Evolutionary conservation across 2,113 vertebrate species (phyloP).

Genomic region (Bubo bubo): DNA sequence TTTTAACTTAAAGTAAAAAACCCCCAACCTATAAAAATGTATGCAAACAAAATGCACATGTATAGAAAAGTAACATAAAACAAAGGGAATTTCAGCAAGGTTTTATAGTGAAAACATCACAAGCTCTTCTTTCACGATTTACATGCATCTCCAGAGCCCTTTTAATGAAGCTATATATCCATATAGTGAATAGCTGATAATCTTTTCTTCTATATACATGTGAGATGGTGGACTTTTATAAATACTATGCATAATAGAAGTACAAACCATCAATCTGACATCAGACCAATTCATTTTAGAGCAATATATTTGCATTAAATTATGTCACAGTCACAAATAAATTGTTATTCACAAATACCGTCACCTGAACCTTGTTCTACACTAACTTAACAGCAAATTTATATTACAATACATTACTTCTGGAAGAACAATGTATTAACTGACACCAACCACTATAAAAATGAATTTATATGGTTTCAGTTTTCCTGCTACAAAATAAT

Average conservation of each 20-base stretch:
- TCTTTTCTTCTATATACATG: slow-evolving; percentile 47
- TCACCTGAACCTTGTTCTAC: slow-evolving; percentile 13
- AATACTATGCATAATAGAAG: slow-evolving; percentile 50
- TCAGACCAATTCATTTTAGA: slow-evolving; percentile 13
- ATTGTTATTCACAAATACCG: background rate
- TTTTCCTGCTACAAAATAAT: slow-evolving; percentile 42
- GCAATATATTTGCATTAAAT: background rate
- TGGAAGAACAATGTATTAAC: slow-evolving; percentile 26
- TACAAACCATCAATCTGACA: slow-evolving; percentile 28
- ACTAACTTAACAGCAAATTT: background rate
- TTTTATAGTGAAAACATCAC: slow-evolving; percentile 49
- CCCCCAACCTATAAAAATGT: background rate
- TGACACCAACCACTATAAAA: slow-evolving; percentile 36
- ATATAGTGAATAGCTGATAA: slow-evolving; percentile 55
- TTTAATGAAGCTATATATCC: slow-evolving; percentile 58
- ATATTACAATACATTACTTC: background rate
- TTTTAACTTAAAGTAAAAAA: background rate
- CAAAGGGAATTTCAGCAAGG: slow-evolving; percentile 49
- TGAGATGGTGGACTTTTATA: slow-evolving; percentile 39
- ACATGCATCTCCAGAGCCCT: slow-evolving; percentile 34
- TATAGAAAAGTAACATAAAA: background rate
- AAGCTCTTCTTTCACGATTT: slow-evolving; percentile 56
- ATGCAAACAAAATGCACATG: background rate
- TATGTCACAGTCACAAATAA: slow-evolving; percentile 11
- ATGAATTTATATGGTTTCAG: slow-evolving; percentile 31